phyloP scores from a whole-genome alignment of 2,797 vertebrate genomes.

The Brotula barbata region DNA sequence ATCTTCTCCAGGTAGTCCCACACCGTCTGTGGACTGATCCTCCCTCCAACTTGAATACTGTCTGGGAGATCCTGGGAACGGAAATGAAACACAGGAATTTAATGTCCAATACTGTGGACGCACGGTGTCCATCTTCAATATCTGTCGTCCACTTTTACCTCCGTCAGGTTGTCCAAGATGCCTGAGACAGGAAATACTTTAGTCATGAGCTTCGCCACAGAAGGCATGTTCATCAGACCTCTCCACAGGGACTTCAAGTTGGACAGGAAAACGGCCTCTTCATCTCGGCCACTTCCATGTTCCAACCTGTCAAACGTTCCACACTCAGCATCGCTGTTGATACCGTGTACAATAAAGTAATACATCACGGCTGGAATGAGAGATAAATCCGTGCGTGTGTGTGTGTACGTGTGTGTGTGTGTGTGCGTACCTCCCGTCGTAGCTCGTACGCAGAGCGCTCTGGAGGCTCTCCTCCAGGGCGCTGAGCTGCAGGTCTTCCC shows the following conservation, averaged over 20 bases:
- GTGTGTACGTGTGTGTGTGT: too few species aligned
- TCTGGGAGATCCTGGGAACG: slow-evolving; percentile 91
- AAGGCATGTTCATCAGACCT: slow-evolving; percentile 96
- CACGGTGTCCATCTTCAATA: neutral
- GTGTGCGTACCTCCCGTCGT: slow-evolving; percentile 53
- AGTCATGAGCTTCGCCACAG: slow-evolving; percentile 94
- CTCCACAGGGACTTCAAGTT: slow-evolving; percentile 90
- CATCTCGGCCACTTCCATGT: slow-evolving; percentile 83
- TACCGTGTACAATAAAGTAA: neutral
- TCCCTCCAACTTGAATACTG: slow-evolving; percentile 94
- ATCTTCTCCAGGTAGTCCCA: slow-evolving; percentile 99
- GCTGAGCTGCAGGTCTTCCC: slow-evolving; percentile 86
- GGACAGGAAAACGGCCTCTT: slow-evolving; percentile 88
- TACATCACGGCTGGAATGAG: neutral
- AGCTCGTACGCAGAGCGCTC: slow-evolving; percentile 73
- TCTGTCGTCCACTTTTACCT: slow-evolving; percentile 77
- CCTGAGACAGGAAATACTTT: slow-evolving; percentile 96
- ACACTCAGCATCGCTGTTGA: too few species aligned
- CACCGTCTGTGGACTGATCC: slow-evolving; percentile 96
- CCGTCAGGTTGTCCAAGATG: slow-evolving; percentile 88
- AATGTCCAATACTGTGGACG: neutral
- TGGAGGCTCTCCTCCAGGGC: slow-evolving; percentile 89
- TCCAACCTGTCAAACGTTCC: slow-evolving; percentile 78
- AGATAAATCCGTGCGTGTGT: neutral
- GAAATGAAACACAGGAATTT: neutral